A percentile compares a stretch with the other conserved stretches of the same genome.
phyloP scores from a whole-genome alignment of 2,888 invertebrate genomes.

The Hymenopus coronatus region DNA sequence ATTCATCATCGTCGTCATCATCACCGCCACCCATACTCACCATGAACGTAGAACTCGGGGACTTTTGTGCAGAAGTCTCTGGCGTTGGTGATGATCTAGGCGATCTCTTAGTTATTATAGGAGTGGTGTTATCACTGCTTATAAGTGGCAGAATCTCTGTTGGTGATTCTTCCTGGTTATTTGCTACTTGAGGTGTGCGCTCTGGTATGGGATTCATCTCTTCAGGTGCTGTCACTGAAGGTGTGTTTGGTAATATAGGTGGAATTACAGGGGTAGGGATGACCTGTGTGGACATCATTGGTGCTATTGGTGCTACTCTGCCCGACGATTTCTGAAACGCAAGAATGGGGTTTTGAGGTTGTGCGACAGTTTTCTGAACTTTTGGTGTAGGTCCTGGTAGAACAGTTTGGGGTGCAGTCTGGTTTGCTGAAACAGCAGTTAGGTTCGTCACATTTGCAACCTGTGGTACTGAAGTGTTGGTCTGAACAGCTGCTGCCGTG shows the following conservation, averaged over 20 bases:
- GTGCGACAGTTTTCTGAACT: neutral
- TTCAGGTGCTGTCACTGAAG: neutral
- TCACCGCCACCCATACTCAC: neutral
- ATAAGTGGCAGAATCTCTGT: neutral
- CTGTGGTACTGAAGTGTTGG: no score
- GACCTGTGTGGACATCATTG: neutral
- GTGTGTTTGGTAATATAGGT: neutral
- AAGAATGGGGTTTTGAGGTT: neutral
- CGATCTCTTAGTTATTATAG: neutral
- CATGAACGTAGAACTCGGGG: neutral
- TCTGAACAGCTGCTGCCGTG: neutral
- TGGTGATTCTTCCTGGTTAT: no score
- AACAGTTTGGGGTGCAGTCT: neutral
- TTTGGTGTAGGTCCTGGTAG: neutral
- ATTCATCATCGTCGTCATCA: neutral
- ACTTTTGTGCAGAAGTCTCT: neutral
- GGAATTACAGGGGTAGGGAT: neutral
- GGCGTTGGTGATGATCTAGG: neutral
- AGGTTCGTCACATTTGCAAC: neutral
- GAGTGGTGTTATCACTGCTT: neutral
- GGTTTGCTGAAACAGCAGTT: neutral
- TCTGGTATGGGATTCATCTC: neutral
- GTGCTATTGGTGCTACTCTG: neutral
- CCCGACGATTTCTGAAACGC: neutral
- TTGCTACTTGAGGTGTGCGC: no score